Percentiles rank a stretch among this genome's conserved stretches.
These are phyloP conservation scores for Drosophila nigrodunni DNA, from an alignment of 1,140 invertebrate genomes.

Conservation along the genomic window DNA sequence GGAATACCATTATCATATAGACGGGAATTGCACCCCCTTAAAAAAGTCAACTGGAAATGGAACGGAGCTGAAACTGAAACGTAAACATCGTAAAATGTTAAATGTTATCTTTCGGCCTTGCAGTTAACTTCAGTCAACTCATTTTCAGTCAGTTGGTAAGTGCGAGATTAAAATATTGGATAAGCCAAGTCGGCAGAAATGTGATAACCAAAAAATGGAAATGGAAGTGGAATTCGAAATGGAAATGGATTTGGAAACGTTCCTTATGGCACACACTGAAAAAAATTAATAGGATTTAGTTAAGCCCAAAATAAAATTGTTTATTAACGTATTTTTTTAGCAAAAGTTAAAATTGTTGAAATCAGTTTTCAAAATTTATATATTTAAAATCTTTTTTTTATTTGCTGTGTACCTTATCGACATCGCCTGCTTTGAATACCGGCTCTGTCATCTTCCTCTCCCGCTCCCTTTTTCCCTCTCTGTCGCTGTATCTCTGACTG, in stretches of 20 bases:
- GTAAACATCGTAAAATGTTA: constrained; percentile 33
- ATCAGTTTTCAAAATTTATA: no score
- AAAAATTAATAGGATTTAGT: constrained; percentile 7
- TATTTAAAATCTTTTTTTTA: no score
- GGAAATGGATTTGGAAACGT: constrained; percentile 70
- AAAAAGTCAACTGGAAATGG: constrained; percentile 34
- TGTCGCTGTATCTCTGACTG: constrained; percentile 7
- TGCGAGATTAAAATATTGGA: constrained; percentile 83
- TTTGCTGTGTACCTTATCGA: constrained; percentile 46
- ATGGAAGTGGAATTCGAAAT: constrained; percentile 57
- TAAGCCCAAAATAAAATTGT: no score
- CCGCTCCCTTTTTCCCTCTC: not conserved
- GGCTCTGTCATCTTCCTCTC: constrained; percentile 11
- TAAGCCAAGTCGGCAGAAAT: constrained; percentile 62
- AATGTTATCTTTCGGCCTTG: constrained; percentile 64
- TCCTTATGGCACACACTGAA: constrained; percentile 35
- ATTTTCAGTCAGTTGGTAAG: constrained; percentile 62
- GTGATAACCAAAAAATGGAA: constrained; percentile 59
- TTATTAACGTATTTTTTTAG: no score
- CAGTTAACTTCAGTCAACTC: constrained; percentile 27
- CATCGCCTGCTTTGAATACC: constrained; percentile 73
- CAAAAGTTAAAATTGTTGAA: no score
- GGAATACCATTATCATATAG: no score
- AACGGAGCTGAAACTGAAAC: constrained; percentile 8
- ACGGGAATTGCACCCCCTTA: constrained; percentile 35